These are phyloP conservation scores for Stegostoma tigrinum DNA, from an alignment of 2,113 vertebrate genomes.

Conservation along the genomic window DNA sequence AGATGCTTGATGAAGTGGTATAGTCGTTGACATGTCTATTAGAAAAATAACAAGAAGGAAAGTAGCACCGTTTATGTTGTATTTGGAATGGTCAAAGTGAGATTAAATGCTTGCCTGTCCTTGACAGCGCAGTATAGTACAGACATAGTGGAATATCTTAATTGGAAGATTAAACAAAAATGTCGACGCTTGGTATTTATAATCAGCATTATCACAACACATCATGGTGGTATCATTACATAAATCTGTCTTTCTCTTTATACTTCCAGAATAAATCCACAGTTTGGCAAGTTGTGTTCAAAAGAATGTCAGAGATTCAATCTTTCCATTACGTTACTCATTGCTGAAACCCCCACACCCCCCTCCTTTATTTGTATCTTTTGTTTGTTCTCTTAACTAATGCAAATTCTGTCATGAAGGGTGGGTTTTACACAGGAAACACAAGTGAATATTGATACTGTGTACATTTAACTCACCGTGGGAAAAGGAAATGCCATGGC, in stretches of 20 bases:
- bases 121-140: not conserved
- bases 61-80: not conserved
- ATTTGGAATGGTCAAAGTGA: not conserved
- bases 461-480: slow-evolving; percentile 5
- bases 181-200: not conserved
- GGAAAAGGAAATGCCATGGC: slow-evolving; percentile 19
- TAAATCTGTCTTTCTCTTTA: not conserved
- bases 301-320: not conserved
- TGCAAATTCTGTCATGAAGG: slow-evolving; percentile 19
- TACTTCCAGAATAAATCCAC: not conserved
- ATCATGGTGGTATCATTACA: not conserved
- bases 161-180: not conserved
- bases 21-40: not conserved
- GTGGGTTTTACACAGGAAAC: slow-evolving; percentile 21
- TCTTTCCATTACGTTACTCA: slow-evolving; percentile 15
- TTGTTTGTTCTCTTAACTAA: not conserved
- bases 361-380: slow-evolving; percentile 5
- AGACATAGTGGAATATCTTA: not conserved
- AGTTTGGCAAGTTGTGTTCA: not conserved
- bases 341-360: not conserved
- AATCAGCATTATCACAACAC: not conserved
- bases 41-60: not conserved
- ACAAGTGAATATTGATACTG: slow-evolving; percentile 29
- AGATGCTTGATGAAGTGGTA: not conserved
- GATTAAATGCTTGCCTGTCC: not conserved